Base-by-base conservation (phyloP, 2,113 vertebrate species). In the Maccullochella peelii region DNA sequence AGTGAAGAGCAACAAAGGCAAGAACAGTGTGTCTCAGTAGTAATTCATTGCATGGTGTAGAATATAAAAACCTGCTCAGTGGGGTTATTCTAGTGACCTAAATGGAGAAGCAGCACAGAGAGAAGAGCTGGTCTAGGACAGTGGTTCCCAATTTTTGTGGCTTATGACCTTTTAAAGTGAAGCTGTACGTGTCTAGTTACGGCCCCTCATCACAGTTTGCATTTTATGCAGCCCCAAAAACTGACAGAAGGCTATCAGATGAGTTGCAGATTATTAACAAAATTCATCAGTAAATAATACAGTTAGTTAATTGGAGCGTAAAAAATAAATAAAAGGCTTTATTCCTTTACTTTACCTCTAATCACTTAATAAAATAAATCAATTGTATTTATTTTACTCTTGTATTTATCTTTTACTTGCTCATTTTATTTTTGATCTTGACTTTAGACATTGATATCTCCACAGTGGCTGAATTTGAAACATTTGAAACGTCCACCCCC, bases 1-100 rank as follows among this genome's bases (percentile, higher is more conserved):
- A 33, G 33, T 61, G 62, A 8, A 61, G n/a, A 81, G 83, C 63
- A 78, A 80, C 72, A 89, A 72, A 77, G 73, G 44, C 71, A 69
- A 70, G 38, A 75, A 23, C 71, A 61, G n/a, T 38, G 49, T n/a
- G 33, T 16, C 50, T 49, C 23, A 16, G 40, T 36, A 11, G 40
- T 23, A 5, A 23, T 30, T 30, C 44, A 71, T 30, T 79, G 50
- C 44, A 8, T 74, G 11, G 25, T 25, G 49, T 40, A 15, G 70
- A 82, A 74, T 63, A 33, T 59, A 50, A 65, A 70, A 61, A 44
- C n/a, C 44, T 40, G 23, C 18, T 77, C 52, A 52, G 42, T 9
- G 21, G 18, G 14, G 27, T 50, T 65, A 52, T 50, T 42, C 47
- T 55, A 77, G 57, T 71, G 70, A 75, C 27, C 16, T 38, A 66